Base-by-base conservation (phyloP, 1,140 invertebrate genomes). In the Teleogryllus occipitalis region DNA sequence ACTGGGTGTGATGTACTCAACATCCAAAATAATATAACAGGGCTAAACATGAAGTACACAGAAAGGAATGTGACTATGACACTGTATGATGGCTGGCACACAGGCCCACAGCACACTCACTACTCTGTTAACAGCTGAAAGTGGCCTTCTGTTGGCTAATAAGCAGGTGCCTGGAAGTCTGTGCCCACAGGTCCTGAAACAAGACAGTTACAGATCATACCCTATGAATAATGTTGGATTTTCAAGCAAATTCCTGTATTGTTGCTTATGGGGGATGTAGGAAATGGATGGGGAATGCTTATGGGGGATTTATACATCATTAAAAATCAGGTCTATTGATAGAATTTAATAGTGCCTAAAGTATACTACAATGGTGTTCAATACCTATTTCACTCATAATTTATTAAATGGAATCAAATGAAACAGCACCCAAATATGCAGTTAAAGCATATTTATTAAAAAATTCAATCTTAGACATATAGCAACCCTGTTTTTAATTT, bases 81-180 rank as follows among this genome's bases (percentile, higher is more conserved):
- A 65, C 27, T 39, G 18, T 65, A 65, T 65, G 54, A 65, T 65
- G 54, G 54, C 10, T 65, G 54, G 10, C 54, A 65, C 18, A 65
- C 10, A 65, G 47, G 48, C 76, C 47, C 76, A 54, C 21, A 21
- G 76, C 22, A 48, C 48, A 47, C 47, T 77, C 76, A 48, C 76
- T 77, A 77, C 76, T 77, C 22, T 8, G 14, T 75, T 48, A 12
- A 77, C 48, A 48, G 46, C 47, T 48, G 76, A 47, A 77, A 48
- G n/a, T 79, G 21, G 78, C 79, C 15, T 46, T 27, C 79, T 22
- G 47, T 21, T 27, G n/a, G n/a, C 87, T 87, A 88, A 79, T 88
- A 88, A 83, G 87, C 85, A 76, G 87, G 87, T 80, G 87, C 87
- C 82, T 87, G 87, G 82, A 87, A 87, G 81, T 87, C 87, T 49